Evolutionary conservation across 1,140 invertebrate species (phyloP).

Genomic region (Bombus picipes): DNA sequence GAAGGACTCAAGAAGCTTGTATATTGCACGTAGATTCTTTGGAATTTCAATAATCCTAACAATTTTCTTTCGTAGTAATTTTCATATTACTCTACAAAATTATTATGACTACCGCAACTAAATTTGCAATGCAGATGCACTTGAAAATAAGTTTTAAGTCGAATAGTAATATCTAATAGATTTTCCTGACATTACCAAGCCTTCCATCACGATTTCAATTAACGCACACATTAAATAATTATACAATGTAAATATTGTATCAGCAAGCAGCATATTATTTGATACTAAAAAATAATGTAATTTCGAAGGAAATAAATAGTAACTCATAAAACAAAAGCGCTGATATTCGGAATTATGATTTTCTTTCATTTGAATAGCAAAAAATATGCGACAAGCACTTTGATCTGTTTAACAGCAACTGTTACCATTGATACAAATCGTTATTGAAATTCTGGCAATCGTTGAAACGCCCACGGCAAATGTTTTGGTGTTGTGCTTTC

Average conservation of each 20-base stretch:
- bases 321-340: not conserved
- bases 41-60: no score
- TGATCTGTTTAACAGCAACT: no score
- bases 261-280: no score
- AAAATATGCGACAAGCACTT: not conserved
- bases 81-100: no score
- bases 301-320: no score
- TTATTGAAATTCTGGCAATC: not conserved
- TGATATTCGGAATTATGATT: not conserved
- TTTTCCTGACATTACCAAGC: not conserved
- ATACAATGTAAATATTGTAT: not conserved
- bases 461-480: not conserved
- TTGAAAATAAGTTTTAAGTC: not conserved
- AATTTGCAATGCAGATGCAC: not conserved
- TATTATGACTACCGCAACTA: not conserved
- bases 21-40: no score
- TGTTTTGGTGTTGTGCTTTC: not conserved
- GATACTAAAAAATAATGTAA: no score
- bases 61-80: no score
- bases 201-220: not conserved
- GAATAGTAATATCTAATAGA: not conserved
- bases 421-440: not conserved
- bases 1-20: no score
- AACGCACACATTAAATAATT: not conserved
- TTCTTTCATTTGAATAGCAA: not conserved